These are phyloP conservation scores for Callipepla squamata DNA, from an alignment of 2,113 vertebrate species.

Conservation along the genomic window DNA sequence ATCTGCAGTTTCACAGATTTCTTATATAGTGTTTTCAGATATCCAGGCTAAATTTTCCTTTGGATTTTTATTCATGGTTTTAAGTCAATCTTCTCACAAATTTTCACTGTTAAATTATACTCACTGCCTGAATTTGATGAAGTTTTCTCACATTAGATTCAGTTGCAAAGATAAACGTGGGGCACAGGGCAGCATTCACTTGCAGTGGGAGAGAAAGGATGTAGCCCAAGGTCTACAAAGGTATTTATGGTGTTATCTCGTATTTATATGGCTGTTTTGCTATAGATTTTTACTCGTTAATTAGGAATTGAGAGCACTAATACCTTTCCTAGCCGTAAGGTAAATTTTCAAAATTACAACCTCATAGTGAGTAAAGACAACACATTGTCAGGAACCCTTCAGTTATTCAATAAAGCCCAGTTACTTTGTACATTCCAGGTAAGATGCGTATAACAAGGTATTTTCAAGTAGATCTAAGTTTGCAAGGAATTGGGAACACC, in stretches of 20 bases:
- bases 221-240: constrained; percentile 45
- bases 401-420: neutral
- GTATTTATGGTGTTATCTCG: constrained; percentile 41
- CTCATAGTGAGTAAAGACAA: neutral
- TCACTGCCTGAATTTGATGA: constrained; percentile 34
- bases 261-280: constrained; percentile 55
- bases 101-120: constrained; percentile 39
- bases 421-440: neutral
- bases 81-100: constrained; percentile 27
- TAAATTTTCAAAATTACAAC: constrained; percentile 12
- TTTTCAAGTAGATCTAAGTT: neutral
- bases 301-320: constrained; percentile 65
- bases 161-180: neutral
- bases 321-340: constrained; percentile 36
- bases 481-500: neutral
- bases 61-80: neutral
- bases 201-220: constrained; percentile 8
- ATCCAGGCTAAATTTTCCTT: constrained; percentile 9
- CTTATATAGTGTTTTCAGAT: neutral
- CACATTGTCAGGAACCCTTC: neutral
- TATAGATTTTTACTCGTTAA: constrained; percentile 66
- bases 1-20: neutral
- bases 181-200: neutral
- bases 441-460: neutral
- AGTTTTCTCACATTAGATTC: neutral